These are phyloP conservation scores for Tursiops truncatus DNA, from an alignment of 2,113 vertebrate genomes.

Conservation along the genomic window DNA sequence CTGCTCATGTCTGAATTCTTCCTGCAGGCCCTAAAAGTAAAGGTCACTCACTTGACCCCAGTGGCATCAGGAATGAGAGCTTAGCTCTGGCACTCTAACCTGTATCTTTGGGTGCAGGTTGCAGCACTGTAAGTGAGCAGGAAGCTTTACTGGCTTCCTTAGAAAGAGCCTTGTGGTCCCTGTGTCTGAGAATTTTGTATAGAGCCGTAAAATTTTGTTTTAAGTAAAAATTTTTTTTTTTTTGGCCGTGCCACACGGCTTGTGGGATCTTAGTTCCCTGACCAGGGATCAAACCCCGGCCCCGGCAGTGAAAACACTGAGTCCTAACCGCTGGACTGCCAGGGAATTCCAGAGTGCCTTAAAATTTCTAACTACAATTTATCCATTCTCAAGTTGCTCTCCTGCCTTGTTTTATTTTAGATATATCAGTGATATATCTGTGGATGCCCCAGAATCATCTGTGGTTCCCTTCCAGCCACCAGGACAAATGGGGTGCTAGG, in stretches of 20 bases:
- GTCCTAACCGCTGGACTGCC: neutral
- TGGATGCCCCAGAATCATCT: neutral
- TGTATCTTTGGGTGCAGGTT: neutral
- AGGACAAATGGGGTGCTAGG: neutral
- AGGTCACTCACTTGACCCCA: neutral
- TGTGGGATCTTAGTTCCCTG: neutral
- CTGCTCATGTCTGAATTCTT: neutral
- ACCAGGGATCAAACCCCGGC: neutral
- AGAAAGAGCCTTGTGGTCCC: neutral
- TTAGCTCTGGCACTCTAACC: neutral
- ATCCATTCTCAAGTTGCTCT: neutral
- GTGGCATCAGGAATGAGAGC: neutral
- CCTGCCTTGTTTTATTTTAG: neutral
- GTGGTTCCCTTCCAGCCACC: neutral
- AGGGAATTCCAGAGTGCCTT: neutral
- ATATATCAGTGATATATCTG: neutral
- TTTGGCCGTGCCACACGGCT: accelerated
- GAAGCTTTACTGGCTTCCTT: neutral
- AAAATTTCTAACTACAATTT: neutral
- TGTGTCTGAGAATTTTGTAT: neutral
- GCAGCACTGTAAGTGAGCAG: neutral
- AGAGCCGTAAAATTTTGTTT: neutral
- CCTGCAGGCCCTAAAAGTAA: neutral
- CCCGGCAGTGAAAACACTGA: neutral
- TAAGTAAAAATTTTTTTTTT: neutral